Evolutionary conservation across 2,113 vertebrate genomes (phyloP).

Genomic region (Neogobius melanostomus): DNA sequence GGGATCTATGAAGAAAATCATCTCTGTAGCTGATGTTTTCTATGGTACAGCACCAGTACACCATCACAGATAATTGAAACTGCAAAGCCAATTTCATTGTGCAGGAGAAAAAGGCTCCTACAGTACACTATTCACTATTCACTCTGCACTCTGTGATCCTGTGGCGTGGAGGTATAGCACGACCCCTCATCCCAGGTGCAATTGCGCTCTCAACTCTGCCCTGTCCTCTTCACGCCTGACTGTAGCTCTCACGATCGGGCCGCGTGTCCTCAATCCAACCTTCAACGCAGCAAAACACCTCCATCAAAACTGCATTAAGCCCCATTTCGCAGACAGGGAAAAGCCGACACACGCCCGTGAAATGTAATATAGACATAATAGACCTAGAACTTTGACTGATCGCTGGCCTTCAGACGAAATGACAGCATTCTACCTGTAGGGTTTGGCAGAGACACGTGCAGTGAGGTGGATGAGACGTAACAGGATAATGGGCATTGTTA

Average conservation of each 20-base stretch:
- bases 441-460: background rate
- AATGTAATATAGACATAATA: background rate
- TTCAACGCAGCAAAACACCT: constrained; percentile 30
- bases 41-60: no score
- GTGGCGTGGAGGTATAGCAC: background rate
- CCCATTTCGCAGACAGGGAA: background rate
- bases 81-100: no score
- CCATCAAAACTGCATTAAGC: constrained; percentile 31
- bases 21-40: no score
- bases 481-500: no score
- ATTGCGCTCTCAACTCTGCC: constrained; percentile 27
- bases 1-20: no score
- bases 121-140: no score
- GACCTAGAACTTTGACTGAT: background rate
- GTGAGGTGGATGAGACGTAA: no score
- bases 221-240: constrained; percentile 64
- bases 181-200: background rate
- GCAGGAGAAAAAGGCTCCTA: no score
- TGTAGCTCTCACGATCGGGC: constrained; percentile 36
- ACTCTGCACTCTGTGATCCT: no score
- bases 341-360: constrained; percentile 14
- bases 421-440: background rate
- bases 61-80: no score
- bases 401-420: background rate
- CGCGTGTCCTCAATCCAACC: constrained; percentile 28